Base-by-base conservation (phyloP, 2,113 vertebrate genomes). In the Panthera uncia region DNA sequence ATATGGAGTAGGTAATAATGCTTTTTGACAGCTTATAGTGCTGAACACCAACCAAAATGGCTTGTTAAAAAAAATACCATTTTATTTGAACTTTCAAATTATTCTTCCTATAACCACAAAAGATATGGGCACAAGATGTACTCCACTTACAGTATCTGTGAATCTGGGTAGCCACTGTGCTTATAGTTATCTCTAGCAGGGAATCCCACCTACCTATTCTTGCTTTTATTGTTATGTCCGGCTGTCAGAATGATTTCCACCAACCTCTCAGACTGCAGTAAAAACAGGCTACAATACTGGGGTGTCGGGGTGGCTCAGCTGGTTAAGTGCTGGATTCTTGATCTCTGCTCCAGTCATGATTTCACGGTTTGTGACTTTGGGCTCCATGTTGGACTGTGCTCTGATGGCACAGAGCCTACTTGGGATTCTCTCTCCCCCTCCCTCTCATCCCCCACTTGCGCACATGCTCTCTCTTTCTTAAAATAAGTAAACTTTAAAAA, bases 11-110 rank as follows among this genome's bases (percentile, higher is more conserved):
- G 41, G 23, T 85, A 95, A 96, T 91, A 18, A 55, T 86, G 80
- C 68, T 96, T 97, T 97, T 95, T 29, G 69, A 90, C 27, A 95
- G 61, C 69, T 92, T 94, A 50, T 92, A 19, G 52, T 45, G 9
- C 13, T 91, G 41, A 79, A 95, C 21, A 98, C 82, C 63, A 65
- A n/a, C 89, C 89, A 96, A 96, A 73, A 81, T 82, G 21, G 31
- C 7, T 90, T 91, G 41, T 80, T 89, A 25, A 52, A 80, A 95
- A 57, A 86, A 91, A 41, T 27, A 27, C 14, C 5, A 55, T 55
- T 93, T 96, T 25, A 63, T 29, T 79, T 90, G 55, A 87, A 65
- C 25, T 89, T 90, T 91, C 55, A 81, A 27, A 88, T 93, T 79
- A 7, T n/a, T 94, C 11, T 65, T 82, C 14, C 48, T 57, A 1